These are phyloP conservation scores for Halyomorpha halys DNA, from an alignment of 1,140 invertebrate genomes.

Conservation along the genomic window DNA sequence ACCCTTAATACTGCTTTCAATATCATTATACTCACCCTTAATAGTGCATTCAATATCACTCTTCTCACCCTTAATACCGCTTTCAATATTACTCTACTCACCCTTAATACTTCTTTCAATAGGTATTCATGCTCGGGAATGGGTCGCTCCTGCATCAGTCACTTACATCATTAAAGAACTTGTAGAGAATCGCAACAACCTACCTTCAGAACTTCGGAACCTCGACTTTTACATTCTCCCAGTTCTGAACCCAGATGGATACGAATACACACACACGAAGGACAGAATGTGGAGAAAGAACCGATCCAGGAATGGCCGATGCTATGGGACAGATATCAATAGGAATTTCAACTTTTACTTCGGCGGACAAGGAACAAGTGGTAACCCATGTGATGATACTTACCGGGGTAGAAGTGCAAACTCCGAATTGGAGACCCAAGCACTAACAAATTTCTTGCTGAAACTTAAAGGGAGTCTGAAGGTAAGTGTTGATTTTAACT, in stretches of 20 bases:
- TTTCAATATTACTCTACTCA: no score
- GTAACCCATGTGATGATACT: conserved; percentile 62
- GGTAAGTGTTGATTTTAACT: background rate
- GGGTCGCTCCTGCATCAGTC: conserved; percentile 63
- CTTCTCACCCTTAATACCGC: no score
- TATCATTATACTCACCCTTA: no score
- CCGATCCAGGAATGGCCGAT: conserved; percentile 36
- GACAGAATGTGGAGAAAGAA: conserved; percentile 80
- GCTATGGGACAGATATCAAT: conserved; percentile 52
- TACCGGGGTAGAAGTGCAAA: conserved; percentile 66
- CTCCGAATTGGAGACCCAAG: conserved; percentile 71
- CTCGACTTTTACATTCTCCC: conserved; percentile 46
- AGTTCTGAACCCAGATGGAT: conserved; percentile 53
- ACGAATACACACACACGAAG: conserved; percentile 49
- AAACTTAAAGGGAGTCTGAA: background rate
- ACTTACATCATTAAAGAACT: conserved; percentile 60
- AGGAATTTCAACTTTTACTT: conserved; percentile 59
- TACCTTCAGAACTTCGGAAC: conserved; percentile 55
- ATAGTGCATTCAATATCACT: no score
- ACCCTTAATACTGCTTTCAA: no score
- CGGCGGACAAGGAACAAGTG: conserved; percentile 57
- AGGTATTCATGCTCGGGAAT: conserved; percentile 62
- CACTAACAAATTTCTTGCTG: conserved; percentile 32
- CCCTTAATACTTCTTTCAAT: conserved; percentile 36
- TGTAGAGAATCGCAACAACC: conserved; percentile 57